These are phyloP conservation scores for Mastomys coucha DNA, from an alignment of 2,113 vertebrate species.

Conservation along the genomic window DNA sequence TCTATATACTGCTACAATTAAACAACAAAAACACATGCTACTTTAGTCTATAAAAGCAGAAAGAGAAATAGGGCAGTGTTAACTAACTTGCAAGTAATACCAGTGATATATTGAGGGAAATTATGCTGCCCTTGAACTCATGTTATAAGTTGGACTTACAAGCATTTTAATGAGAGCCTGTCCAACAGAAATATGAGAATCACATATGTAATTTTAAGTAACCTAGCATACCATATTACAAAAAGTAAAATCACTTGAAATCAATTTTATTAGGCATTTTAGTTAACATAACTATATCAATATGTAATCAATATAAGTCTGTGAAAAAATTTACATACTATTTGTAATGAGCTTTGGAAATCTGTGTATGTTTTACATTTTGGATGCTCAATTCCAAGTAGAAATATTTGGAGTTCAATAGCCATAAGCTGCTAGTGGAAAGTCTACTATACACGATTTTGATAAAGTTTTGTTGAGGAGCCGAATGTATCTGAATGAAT, in stretches of 20 bases:
- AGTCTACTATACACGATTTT: background rate
- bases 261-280: conserved; percentile 27
- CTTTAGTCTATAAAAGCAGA: conserved; percentile 12
- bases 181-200: background rate
- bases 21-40: background rate
- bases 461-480: conserved; percentile 13
- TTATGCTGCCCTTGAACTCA: conserved; percentile 40
- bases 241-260: conserved; percentile 30
- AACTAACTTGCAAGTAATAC: conserved; percentile 8
- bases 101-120: background rate
- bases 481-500: background rate
- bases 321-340: background rate
- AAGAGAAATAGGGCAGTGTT: background rate
- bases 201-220: conserved; percentile 11
- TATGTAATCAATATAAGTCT: background rate
- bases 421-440: too few species aligned
- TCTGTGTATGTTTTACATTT: background rate
- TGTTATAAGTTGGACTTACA: background rate
- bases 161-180: background rate
- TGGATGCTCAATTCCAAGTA: background rate
- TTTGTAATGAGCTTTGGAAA: conserved; percentile 25
- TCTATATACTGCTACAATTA: background rate
- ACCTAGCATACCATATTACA: background rate
- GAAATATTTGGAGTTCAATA: background rate
- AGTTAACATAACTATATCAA: conserved; percentile 23